phyloP scores from a whole-genome alignment of 2,888 invertebrate species.

The Leistus spinibarbis region DNA sequence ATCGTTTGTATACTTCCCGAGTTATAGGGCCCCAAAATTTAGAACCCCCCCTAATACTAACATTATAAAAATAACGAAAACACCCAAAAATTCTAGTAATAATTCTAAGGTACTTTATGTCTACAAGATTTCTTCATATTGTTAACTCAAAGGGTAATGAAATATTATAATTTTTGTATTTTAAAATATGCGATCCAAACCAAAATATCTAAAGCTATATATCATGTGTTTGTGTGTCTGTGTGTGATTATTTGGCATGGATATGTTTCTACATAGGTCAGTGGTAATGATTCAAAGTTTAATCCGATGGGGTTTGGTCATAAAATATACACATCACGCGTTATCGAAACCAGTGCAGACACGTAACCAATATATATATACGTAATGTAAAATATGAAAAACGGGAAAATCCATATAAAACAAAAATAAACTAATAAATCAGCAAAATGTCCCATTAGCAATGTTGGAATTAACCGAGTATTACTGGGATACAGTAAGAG shows the following conservation, averaged over 20 bases:
- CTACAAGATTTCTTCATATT: too few species aligned
- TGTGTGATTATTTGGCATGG: neutral
- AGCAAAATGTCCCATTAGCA: constrained; percentile 1
- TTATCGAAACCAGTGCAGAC: constrained; percentile 24
- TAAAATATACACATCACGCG: constrained; percentile 33
- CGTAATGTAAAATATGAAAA: constrained; percentile 15
- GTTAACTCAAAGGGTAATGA: too few species aligned
- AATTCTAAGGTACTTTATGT: too few species aligned
- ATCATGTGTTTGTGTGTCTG: neutral
- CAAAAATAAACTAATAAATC: neutral
- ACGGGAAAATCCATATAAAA: neutral
- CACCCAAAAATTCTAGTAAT: too few species aligned
- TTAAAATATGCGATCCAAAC: neutral
- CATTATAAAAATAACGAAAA: too few species aligned
- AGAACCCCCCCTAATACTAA: too few species aligned
- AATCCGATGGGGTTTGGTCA: constrained; percentile 37
- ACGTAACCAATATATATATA: neutral
- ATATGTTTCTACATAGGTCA: neutral
- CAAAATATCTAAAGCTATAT: neutral
- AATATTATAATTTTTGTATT: too few species aligned
- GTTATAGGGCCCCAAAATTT: too few species aligned
- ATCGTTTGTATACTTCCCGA: too few species aligned
- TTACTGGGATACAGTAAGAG: too few species aligned
- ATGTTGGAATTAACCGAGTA: constrained; percentile 1
- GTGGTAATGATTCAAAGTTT: constrained; percentile 33